Conservation (phyloP, 2,797 vertebrate species). For the Babyrousa celebensis region DNA sequence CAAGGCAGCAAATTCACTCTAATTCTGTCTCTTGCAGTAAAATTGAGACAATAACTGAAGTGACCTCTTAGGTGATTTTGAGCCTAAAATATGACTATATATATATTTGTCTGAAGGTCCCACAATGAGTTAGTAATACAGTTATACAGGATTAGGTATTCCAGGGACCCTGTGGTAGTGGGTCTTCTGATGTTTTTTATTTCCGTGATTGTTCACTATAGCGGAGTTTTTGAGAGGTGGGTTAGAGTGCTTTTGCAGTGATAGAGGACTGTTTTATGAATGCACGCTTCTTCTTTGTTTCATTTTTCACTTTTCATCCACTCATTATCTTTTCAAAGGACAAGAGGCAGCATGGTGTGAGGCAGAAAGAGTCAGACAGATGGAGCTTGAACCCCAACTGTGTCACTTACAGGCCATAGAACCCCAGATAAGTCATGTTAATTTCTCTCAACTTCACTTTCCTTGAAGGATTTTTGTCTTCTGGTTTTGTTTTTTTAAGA, state of each 20-base stretch:
- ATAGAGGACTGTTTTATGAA: constrained; percentile 37
- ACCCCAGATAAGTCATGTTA: not conserved
- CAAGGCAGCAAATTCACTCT: constrained; percentile 45
- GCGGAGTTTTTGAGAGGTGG: constrained; percentile 9
- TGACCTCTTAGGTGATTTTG: constrained; percentile 10
- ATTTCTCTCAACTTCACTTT: constrained; percentile 37
- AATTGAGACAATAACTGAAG: constrained; percentile 63
- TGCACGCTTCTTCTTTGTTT: not conserved
- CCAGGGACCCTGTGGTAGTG: not conserved
- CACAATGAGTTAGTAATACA: constrained; percentile 25
- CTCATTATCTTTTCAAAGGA: constrained; percentile 1
- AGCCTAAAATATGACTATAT: constrained; percentile 32
- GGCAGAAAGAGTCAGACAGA: constrained; percentile 37
- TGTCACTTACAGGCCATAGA: not conserved
- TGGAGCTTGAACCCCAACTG: not conserved
- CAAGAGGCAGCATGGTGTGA: not conserved
- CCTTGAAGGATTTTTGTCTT: not conserved
- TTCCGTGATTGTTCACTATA: not conserved
- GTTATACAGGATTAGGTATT: not conserved
- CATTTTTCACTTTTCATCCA: not conserved
- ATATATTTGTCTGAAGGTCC: constrained; percentile 36
- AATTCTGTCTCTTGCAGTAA: constrained; percentile 70
- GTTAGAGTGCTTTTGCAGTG: constrained; percentile 13
- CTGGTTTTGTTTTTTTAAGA: not conserved
- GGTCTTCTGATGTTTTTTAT: constrained; percentile 51